phyloP scores from a whole-genome alignment of 2,797 vertebrate species.

The Sciurus vulgaris region DNA sequence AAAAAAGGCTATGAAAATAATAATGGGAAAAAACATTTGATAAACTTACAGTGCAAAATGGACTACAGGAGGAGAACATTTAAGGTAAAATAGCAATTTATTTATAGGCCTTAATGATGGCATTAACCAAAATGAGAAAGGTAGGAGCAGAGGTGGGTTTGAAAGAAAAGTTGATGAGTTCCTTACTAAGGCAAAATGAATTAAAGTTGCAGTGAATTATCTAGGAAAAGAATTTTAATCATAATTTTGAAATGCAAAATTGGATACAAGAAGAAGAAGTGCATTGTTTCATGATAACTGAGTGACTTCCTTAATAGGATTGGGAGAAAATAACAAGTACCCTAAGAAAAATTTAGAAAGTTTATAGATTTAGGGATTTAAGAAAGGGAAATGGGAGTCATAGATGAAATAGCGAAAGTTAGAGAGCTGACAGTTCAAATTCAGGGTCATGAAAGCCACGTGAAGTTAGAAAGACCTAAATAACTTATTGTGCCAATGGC shows the following conservation, averaged over 20 bases:
- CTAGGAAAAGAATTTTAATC: neutral
- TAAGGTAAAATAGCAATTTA: slow-evolving; percentile 23
- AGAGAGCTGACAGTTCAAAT: neutral
- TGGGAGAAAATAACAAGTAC: neutral
- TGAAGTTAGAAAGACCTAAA: neutral
- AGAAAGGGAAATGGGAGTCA: neutral
- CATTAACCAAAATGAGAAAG: neutral
- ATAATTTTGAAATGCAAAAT: neutral
- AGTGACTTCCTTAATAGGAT: neutral
- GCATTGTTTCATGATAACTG: neutral
- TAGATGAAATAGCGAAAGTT: neutral
- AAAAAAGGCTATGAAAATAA: neutral
- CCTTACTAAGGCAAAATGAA: neutral
- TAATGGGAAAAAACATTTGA: neutral
- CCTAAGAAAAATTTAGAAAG: neutral
- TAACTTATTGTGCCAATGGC: neutral
- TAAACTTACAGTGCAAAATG: neutral
- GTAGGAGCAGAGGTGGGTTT: neutral
- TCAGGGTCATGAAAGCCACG: neutral
- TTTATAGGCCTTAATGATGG: neutral
- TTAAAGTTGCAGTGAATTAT: neutral
- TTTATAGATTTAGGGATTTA: neutral
- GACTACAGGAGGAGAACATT: neutral
- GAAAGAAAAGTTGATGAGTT: neutral
- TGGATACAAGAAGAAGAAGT: neutral